Evolutionary conservation across 2,888 invertebrate species (phyloP), one percentile per base, ranked within the genome.

Genomic region (Drosophila anceps): DNA sequence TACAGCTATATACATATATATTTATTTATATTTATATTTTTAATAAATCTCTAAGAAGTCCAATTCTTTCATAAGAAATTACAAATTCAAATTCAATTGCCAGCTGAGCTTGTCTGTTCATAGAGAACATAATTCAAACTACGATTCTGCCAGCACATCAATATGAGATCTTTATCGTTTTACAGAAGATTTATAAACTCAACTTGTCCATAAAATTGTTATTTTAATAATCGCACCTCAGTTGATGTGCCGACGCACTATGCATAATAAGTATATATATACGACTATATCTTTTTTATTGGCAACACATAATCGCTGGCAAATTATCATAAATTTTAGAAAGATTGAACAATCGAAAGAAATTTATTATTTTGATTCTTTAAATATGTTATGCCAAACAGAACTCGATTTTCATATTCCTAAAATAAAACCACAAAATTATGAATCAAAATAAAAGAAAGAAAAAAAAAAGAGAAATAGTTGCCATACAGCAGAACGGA

Each of bases 341-440:
- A 59, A 72, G 48, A 72, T 81, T 31, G 60, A 37, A 54, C 39
- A 68, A 68, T 51, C 9, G 64, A 53, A 73, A 43, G 62, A 53
- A 78, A 69, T 73, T 69, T 57, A 66, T 62, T 39, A 35, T 61
- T 29, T 46, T 31, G 20, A 13, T 51, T 58, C 20, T 57, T 43
- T 27, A 31, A 50, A 55, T 37, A 41, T 20, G 6, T n/a, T 13
- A 24, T 53, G 44, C 65, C 50, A 31, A 35, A 15, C 41, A 31
- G 61, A 57, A 65, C 66, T 68, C 41, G 27, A 65, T 69, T 83
- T 67, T 37, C 44, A 69, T 81, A 81, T 69, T 61, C 81, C 68
- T 27, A 53, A 85, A 78, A 84, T 73, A 78, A 82, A 82, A 76
- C 74, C 84, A 76, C 69, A 68, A 70, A 81, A 69, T 78, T 66